Conservation (phyloP, 1,140 invertebrate genomes). For the Ceratina calcarata region DNA sequence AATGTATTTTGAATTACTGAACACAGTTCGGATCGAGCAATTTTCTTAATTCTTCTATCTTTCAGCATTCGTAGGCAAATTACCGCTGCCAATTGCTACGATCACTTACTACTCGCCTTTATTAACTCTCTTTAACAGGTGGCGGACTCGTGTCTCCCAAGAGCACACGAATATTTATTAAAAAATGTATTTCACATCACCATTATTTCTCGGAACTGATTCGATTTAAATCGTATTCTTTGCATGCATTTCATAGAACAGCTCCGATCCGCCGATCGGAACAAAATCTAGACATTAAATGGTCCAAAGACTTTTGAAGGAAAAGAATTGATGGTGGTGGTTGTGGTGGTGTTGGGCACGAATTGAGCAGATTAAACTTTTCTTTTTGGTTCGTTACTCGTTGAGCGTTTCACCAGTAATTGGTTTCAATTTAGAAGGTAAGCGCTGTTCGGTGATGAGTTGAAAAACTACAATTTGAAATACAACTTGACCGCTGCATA, state of each 20-base stretch:
- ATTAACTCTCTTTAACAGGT: conserved; percentile 66
- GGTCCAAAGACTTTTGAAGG: neutral
- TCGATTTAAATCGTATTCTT: neutral
- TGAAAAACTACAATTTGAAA: neutral
- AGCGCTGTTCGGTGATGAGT: conserved; percentile 1
- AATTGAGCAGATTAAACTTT: neutral
- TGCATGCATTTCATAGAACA: neutral
- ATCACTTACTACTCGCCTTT: conserved; percentile 40
- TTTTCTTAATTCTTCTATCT: conserved; percentile 47
- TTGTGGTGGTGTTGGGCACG: too few species aligned
- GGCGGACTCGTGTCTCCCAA: conserved; percentile 48
- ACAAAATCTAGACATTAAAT: neutral
- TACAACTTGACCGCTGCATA: neutral
- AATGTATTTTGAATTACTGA: too few species aligned
- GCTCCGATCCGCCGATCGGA: neutral
- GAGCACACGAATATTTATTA: neutral
- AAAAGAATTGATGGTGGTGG: conserved; percentile 1
- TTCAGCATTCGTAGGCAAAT: conserved; percentile 61
- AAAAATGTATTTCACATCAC: neutral
- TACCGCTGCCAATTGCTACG: neutral
- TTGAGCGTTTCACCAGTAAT: too few species aligned
- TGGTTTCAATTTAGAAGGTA: conserved; percentile 18
- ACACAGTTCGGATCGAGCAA: conserved; percentile 11
- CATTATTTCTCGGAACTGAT: neutral
- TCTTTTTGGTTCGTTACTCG: too few species aligned